These are phyloP conservation scores for Matsumurasca onukii DNA, from an alignment of 1,140 invertebrate species.

Conservation along the genomic window DNA sequence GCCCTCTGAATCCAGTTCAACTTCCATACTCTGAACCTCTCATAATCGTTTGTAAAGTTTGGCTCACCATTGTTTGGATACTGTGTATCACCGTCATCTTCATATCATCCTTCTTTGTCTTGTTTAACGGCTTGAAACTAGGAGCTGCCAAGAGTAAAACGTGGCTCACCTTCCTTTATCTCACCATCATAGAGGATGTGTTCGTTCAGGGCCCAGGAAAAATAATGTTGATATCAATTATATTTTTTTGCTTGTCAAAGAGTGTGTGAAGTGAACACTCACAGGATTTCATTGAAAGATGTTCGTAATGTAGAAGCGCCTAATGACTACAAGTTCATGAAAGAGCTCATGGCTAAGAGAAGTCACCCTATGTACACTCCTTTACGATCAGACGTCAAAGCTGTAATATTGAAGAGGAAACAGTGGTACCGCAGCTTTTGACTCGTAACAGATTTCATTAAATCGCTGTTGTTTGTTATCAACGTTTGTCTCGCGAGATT, in stretches of 20 bases:
- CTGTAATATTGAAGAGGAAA: not conserved
- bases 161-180: not conserved
- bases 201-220: not conserved
- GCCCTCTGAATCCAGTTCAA: too few relatives aligned
- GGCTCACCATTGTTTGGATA: too few relatives aligned
- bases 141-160: not conserved
- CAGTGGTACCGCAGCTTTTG: not conserved
- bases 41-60: too few relatives aligned
- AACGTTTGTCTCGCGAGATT: not conserved
- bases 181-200: not conserved
- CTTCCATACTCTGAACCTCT: too few relatives aligned
- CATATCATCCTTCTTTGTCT: not conserved
- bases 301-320: not conserved
- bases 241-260: not conserved
- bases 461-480: not conserved
- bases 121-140: not conserved
- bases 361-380: slow-evolving; percentile 6
- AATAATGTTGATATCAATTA: not conserved
- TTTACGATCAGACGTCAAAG: not conserved
- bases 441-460: not conserved
- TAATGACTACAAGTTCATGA: not conserved
- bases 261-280: not conserved
- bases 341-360: not conserved
- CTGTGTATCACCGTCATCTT: not conserved
- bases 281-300: not conserved